Percentiles rank a stretch among this genome's conserved stretches.
These are phyloP conservation scores for Euspilapteryx auroguttella DNA, from an alignment of 2,888 invertebrate genomes.

Conservation along the genomic window DNA sequence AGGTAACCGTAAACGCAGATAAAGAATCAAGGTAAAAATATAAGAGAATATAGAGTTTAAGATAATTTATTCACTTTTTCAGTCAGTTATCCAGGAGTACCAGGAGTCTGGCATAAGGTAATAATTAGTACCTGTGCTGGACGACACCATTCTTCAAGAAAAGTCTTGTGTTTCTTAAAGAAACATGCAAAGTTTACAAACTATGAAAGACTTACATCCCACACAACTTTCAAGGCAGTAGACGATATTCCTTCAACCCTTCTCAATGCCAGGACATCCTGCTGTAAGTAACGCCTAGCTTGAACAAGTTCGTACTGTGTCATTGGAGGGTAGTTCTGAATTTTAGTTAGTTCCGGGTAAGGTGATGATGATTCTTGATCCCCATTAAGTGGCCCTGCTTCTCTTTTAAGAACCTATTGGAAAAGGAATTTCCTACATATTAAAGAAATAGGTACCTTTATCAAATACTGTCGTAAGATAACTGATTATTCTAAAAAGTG, in stretches of 20 bases:
- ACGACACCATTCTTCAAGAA: no score
- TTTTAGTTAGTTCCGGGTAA: conserved; percentile 41
- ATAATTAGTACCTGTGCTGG: no score
- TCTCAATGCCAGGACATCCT: conserved; percentile 76
- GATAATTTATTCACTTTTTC: no score
- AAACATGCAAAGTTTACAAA: background rate
- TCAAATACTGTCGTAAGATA: no score
- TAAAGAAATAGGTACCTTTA: no score
- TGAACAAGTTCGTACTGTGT: conserved; percentile 77
- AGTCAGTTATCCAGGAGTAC: no score
- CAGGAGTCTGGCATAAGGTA: no score
- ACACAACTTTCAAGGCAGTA: conserved; percentile 76
- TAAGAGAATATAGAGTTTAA: no score
- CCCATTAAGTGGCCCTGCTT: conserved; percentile 41
- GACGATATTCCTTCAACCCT: conserved; percentile 70
- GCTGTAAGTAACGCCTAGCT: conserved; percentile 74
- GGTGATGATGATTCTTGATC: conserved; percentile 37
- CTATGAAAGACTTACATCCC: conserved; percentile 66
- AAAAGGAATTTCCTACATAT: conserved; percentile 2
- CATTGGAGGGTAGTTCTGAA: conserved; percentile 66
- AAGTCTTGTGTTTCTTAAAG: no score
- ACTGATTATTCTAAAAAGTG: no score
- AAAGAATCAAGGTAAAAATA: no score
- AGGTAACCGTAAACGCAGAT: no score
- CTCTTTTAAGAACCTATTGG: conserved; percentile 36